Conservation (phyloP, 2,888 invertebrate species). For the Saturnia pavonia region DNA sequence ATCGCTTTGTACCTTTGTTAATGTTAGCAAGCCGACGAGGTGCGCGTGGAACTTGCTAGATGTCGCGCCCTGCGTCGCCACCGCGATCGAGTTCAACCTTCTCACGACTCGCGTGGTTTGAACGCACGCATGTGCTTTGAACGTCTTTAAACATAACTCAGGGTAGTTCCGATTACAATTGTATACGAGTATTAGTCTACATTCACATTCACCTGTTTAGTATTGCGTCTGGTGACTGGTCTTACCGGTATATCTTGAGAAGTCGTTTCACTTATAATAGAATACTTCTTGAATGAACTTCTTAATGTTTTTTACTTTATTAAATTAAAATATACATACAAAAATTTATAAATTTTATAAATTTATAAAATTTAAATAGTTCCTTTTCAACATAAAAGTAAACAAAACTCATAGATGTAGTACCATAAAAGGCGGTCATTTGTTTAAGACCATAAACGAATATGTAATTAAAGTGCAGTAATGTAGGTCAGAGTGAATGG, state of each 20-base stretch:
- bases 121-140: not conserved
- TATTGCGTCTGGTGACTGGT: too few relatives aligned
- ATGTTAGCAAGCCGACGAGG: not conserved
- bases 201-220: not conserved
- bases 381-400: not conserved
- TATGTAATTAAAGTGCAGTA: constrained; percentile 7
- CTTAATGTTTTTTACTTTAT: too few relatives aligned
- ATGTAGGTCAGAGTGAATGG: constrained; percentile 1
- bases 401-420: not conserved
- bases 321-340: too few relatives aligned
- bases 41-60: not conserved
- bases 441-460: not conserved
- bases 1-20: not conserved
- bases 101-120: not conserved
- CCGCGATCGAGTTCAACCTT: not conserved
- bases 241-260: too few relatives aligned
- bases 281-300: too few relatives aligned
- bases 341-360: too few relatives aligned
- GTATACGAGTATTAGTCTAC: not conserved
- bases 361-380: too few relatives aligned
- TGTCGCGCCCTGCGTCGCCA: not conserved
- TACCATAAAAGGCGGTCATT: not conserved
- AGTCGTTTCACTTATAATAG: too few relatives aligned
- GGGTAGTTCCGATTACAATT: not conserved
- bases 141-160: not conserved